Conservation (phyloP, 2,113 vertebrate species). For the Macrotus californicus region DNA sequence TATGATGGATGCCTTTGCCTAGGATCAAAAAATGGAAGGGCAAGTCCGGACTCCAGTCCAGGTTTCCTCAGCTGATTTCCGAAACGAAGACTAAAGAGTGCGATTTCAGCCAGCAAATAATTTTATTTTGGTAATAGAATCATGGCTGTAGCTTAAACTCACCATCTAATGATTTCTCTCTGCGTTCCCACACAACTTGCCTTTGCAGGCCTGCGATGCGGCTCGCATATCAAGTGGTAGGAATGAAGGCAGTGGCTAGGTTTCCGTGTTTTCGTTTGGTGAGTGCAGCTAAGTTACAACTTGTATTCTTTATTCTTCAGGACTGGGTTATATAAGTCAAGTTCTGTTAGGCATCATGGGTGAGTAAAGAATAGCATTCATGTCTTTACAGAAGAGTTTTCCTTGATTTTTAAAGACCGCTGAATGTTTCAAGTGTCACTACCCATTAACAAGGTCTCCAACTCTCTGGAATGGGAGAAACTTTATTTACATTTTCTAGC, state of each 20-base stretch:
- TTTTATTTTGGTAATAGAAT: background rate
- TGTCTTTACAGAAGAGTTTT: background rate
- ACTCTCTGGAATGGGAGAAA: background rate
- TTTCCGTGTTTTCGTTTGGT: background rate
- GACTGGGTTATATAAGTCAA: background rate
- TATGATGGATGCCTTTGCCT: background rate
- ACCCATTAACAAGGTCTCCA: background rate
- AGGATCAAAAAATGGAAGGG: background rate
- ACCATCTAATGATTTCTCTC: background rate
- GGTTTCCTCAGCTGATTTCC: background rate
- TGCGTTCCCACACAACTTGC: background rate
- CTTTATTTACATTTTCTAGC: background rate
- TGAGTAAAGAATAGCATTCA: background rate
- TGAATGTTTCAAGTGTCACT: background rate
- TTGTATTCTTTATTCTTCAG: background rate
- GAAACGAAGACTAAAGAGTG: background rate
- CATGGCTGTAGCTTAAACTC: background rate
- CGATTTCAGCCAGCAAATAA: background rate
- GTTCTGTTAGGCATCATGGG: background rate
- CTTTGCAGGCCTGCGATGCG: background rate
- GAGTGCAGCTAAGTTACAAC: background rate
- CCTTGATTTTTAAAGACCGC: background rate
- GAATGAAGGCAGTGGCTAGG: background rate
- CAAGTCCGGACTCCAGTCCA: background rate
- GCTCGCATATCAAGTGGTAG: background rate